Evolutionary conservation across 2,113 vertebrate genomes (phyloP), one percentile per base, ranked within the genome.

Genomic region (Emydura subglobosa): DNA sequence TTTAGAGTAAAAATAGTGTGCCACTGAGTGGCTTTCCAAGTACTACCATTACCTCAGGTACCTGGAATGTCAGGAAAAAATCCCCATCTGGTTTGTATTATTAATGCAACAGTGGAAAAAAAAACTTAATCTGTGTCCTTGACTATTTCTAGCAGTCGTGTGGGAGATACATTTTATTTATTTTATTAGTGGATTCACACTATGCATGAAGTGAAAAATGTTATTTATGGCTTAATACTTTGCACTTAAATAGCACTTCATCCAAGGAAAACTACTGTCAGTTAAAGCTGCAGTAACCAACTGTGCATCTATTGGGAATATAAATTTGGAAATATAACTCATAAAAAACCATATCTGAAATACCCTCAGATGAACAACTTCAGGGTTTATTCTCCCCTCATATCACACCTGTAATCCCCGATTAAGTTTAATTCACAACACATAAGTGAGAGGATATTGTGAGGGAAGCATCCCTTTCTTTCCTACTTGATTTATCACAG

Each of bases 31-130:
- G 94, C 96, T 98, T 97, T 96, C 95, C 92, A 94, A 68, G 25
- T 0, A 97, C 96, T 96, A 97, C 96, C 98, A 98, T 99, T 99
- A 99, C 98, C 98, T 99, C 99, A 99, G 98, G 98, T 98, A 98
- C 97, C 97, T 98, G 99, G 99, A 99, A 99, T 99, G 99, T 97
- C 95, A 93, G 79, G 95, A 92, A 96, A 53, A 95, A 92, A 96
- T 92, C 93, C 54, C 97, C 99, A 99, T 99, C 99, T 99, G 99
- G 98, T 99, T 98, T 98, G 89, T 97, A 99, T 99, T 99, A 99
- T 98, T 97, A 97, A 97, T 68, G 95, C 95, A 97, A 97, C 91
- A 79, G 95, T 87, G 95, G 94, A 55, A 87, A 88, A 95, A 68
- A 95, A 68, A 82, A 3, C 79, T 93, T 95, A 91, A 95, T 99